Evolutionary conservation across 2,888 invertebrate species (phyloP), one percentile per base, ranked within the genome.

Genomic region (Lapara coniferarum): DNA sequence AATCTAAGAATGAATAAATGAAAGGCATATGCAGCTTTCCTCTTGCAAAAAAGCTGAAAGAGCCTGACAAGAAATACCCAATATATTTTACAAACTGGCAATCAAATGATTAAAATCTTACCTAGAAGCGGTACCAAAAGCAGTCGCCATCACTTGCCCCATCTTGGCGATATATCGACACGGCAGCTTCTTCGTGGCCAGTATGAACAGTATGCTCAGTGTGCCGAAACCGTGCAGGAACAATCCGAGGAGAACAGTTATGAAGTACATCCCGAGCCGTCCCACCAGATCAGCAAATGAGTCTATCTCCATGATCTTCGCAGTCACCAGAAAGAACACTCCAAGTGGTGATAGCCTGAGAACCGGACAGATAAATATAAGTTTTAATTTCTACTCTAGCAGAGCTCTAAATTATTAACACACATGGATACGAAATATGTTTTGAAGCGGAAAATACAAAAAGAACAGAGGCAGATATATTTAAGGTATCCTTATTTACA

Each of bases 91-190:
- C 25, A 25, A 25, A 25, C 25, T 25, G 25, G 19, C 0, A 10
- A 52, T 30, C n/a, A 46, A 30, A 58, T n/a, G n/a, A 70, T 10
- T 30, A 19, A 56, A n/a, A 66, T 6, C 77, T 78, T 37, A 83
- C 96, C 97, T 97, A 53, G 98, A 99, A 46, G 98, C 98, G 46
- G 99, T 99, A 78, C 98, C 99, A 86, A 99, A 99, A 59, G 99
- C 99, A 1, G 99, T 99, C 5, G 98, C 97, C 90, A 98, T 94
- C 30, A 99, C 98, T 82, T 98, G 98, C 73, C 97, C 96, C 95
- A 98, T 96, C 84, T 97, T 97, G 14, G 95, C 96, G 70, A 98
- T 95, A 79, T 96, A 97, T 71, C 95, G 94, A 87, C 97, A 97
- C 0, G 99, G 99, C 73, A 98, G 94, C 74, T 96, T 96, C 81